phyloP scores from a whole-genome alignment of 2,888 invertebrate genomes.

The Drosophila sordidula region DNA sequence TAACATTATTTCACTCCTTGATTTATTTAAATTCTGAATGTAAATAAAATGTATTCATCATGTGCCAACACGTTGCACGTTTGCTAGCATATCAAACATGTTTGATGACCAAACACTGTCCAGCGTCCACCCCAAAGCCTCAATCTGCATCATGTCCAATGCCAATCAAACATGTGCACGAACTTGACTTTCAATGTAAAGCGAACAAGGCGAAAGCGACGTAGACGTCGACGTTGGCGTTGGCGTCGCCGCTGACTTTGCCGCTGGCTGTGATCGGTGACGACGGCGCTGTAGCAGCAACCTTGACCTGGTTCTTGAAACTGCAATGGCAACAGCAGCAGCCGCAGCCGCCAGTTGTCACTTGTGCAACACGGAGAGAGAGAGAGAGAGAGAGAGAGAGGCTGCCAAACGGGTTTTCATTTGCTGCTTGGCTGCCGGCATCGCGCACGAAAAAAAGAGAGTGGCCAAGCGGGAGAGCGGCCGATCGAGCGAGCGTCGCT shows the following conservation, averaged over 20 bases:
- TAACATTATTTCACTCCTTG: no score
- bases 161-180: slow-evolving; percentile 76
- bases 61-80: slow-evolving; percentile 26
- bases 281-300: slow-evolving; percentile 62
- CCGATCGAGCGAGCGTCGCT: slow-evolving; percentile 16
- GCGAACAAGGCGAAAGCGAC: slow-evolving; percentile 76
- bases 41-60: not conserved
- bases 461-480: slow-evolving; percentile 1
- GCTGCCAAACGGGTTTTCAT: slow-evolving; percentile 68
- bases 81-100: slow-evolving; percentile 37
- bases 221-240: slow-evolving; percentile 49
- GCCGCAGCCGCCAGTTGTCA: slow-evolving; percentile 35
- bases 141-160: slow-evolving; percentile 53
- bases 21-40: no score
- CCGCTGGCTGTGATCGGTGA: slow-evolving; percentile 1
- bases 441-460: slow-evolving; percentile 15
- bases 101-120: slow-evolving; percentile 21
- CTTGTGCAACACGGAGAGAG: slow-evolving; percentile 57
- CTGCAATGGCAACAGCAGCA: slow-evolving; percentile 75
- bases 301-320: slow-evolving; percentile 85
- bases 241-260: slow-evolving; percentile 62
- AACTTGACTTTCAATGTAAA: slow-evolving; percentile 81
- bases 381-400: slow-evolving; percentile 35
- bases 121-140: slow-evolving; percentile 25
- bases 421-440: slow-evolving; percentile 48